phyloP scores from a whole-genome alignment of 2,888 invertebrate genomes.

The Aricia artaxerxes region DNA sequence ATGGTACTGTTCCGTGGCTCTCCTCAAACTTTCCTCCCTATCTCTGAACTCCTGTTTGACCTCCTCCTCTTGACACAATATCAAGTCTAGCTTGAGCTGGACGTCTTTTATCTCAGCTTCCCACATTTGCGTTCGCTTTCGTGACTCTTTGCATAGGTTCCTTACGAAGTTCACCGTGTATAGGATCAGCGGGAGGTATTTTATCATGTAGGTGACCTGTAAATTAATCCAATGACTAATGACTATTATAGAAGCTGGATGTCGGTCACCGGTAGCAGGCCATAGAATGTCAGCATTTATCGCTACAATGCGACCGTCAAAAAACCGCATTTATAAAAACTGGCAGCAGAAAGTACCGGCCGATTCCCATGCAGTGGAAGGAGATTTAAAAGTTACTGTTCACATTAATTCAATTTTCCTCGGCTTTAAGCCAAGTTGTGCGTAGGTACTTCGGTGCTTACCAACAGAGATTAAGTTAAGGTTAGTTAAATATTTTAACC shows the following conservation, averaged over 20 bases:
- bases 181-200: slow-evolving; percentile 60
- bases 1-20: slow-evolving; percentile 53
- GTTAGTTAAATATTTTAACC: neutral
- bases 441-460: neutral
- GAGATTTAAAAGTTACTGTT: neutral
- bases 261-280: too few species aligned
- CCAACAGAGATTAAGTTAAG: neutral
- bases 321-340: too few species aligned
- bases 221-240: slow-evolving; percentile 32
- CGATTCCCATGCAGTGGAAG: too few species aligned
- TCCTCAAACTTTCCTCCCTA: slow-evolving; percentile 52
- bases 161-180: slow-evolving; percentile 60
- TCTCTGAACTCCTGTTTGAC: slow-evolving; percentile 59
- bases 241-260: too few species aligned
- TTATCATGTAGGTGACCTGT: slow-evolving; percentile 59
- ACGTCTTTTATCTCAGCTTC: slow-evolving; percentile 64
- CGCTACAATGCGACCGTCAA: too few species aligned
- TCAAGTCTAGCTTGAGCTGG: slow-evolving; percentile 65
- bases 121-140: slow-evolving; percentile 55
- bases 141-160: slow-evolving; percentile 54
- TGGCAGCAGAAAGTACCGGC: too few species aligned
- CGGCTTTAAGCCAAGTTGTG: neutral
- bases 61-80: slow-evolving; percentile 60
- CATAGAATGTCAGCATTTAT: too few species aligned
- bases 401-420: neutral